Evolutionary conservation across 1,140 invertebrate genomes (phyloP).

Genomic region (Bombus turneri): DNA sequence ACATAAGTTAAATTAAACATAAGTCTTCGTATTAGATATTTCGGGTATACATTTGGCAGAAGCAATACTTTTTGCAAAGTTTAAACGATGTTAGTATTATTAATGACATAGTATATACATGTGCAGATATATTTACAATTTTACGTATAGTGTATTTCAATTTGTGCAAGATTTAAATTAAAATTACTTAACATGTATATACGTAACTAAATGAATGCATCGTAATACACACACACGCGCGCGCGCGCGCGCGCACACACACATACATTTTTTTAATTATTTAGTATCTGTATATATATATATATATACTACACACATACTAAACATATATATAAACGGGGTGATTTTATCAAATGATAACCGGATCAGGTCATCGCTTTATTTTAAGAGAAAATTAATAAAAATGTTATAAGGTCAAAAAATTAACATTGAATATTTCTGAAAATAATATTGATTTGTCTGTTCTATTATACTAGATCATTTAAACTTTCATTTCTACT

Average conservation of each 20-base stretch:
- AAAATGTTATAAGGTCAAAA: no score
- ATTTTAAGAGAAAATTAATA: no score
- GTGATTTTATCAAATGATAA: neutral
- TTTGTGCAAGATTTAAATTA: neutral
- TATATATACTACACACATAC: neutral
- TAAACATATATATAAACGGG: neutral
- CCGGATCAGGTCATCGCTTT: neutral
- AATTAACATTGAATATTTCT: no score
- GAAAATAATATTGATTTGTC: no score
- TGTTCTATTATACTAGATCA: neutral
- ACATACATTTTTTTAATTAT: neutral
- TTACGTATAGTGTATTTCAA: neutral
- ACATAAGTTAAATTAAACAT: neutral
- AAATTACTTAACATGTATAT: neutral
- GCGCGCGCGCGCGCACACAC: no score
- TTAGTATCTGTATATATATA: no score
- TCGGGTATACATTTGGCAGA: neutral
- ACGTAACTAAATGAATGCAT: neutral
- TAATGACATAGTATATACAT: neutral
- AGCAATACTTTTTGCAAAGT: neutral
- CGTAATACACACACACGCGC: no score
- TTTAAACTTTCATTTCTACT: neutral
- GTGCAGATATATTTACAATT: neutral
- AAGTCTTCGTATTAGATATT: neutral
- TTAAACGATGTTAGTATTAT: neutral